Percentiles rank a stretch among this genome's conserved stretches.
These are phyloP conservation scores for Chrysotoxum bicinctum DNA, from an alignment of 2,888 invertebrate genomes.

Conservation along the genomic window DNA sequence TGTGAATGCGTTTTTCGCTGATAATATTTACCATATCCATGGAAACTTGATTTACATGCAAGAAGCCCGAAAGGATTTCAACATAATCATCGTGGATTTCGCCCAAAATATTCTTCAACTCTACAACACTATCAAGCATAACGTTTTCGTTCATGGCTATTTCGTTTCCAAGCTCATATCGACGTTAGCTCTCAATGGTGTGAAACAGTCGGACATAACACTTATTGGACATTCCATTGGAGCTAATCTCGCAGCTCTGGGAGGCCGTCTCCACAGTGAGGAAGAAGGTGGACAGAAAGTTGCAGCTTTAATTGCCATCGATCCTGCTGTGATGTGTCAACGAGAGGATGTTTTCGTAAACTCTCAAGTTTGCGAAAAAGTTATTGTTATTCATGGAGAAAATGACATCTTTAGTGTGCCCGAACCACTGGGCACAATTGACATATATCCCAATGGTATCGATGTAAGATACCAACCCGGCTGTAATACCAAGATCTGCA, in stretches of 20 bases:
- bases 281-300: background rate
- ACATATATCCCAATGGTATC: slow-evolving; percentile 79
- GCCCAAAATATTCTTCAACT: slow-evolving; percentile 75
- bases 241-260: slow-evolving; percentile 78
- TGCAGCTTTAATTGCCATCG: slow-evolving; percentile 75
- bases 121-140: slow-evolving; percentile 77
- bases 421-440: slow-evolving; percentile 76
- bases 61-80: slow-evolving; percentile 76
- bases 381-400: slow-evolving; percentile 78
- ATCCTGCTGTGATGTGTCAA: slow-evolving; percentile 78
- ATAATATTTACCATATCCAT: slow-evolving; percentile 78
- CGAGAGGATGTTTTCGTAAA: slow-evolving; percentile 76
- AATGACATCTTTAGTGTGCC: slow-evolving; percentile 78
- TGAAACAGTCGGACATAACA: slow-evolving; percentile 71
- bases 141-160: slow-evolving; percentile 76
- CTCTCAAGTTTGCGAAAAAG: slow-evolving; percentile 73
- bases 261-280: slow-evolving; percentile 63
- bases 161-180: slow-evolving; percentile 76
- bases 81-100: slow-evolving; percentile 77
- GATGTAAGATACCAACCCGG: slow-evolving; percentile 78
- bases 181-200: background rate
- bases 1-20: slow-evolving; percentile 74
- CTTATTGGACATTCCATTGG: slow-evolving; percentile 79
- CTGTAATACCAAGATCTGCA: slow-evolving; percentile 77
- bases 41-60: slow-evolving; percentile 77